Evolutionary conservation across 2,797 vertebrate species (phyloP), one percentile per base, ranked within the genome.

Genomic region (Lophius americanus): DNA sequence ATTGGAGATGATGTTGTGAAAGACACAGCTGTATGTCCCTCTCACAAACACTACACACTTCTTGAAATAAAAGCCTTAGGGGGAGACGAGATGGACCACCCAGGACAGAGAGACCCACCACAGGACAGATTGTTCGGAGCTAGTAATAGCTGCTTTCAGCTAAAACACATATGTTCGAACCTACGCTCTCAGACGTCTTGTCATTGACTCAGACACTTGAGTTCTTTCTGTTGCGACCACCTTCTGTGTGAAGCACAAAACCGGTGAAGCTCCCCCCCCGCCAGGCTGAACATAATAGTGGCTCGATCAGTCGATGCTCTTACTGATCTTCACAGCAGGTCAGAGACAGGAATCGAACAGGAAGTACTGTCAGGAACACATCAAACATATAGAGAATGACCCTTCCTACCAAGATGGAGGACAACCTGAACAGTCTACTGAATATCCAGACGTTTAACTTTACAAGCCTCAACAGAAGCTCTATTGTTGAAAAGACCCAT

Each of bases 241-340:
- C 75, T 38, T 39, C 7, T 8, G 63, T 2, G 65, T 6, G 49
- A 36, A 48, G 65, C 57, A 76, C 67, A 85, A 81, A 79, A 54
- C 35, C 43, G 0, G 8, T 2, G 5, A 53, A 2, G 51, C 6
- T 44, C 54, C 56, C 54, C 3, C 70, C 3, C 70, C 4, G 57
- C 75, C 8, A 13, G 58, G 51, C 36, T 37, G 70, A 61, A 76
- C 74, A 60, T 67, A 77, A 82, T 61, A 58, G 64, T 70, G 42
- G 67, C 57, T 56, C 8, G 61, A 75, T 68, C 62, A 58, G 71
- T 80, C 65, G 55, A 66, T 68, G 78, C 54, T 7, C 3, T 8
- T 43, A 89, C 85, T 64, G 85, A 89, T 86, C 73, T 36, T 51
- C 76, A 53, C 82, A 78, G 74, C 33, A 2, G 68, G 64, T 63